A percentile compares a stretch with the other conserved stretches of the same genome.
These are phyloP conservation scores for Neolamprologus toae DNA, from an alignment of 2,113 vertebrate species.

Conservation along the genomic window DNA sequence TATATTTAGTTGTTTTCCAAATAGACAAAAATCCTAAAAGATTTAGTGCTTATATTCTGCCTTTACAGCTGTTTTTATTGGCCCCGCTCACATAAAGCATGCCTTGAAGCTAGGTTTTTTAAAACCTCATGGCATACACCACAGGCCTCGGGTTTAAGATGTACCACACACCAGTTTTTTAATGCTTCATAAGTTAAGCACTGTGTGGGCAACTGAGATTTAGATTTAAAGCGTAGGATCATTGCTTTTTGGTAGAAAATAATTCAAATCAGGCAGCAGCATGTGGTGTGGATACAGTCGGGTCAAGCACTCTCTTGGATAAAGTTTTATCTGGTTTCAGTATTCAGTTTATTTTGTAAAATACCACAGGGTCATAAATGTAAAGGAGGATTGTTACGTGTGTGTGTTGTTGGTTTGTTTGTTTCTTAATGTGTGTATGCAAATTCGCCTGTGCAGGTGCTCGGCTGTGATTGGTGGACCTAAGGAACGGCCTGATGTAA, in stretches of 20 bases:
- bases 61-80: neutral
- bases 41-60: neutral
- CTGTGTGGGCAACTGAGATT: neutral
- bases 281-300: neutral
- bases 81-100: neutral
- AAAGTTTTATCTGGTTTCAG: neutral
- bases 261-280: neutral
- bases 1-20: neutral
- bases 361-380: neutral
- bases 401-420: neutral
- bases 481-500: neutral
- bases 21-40: neutral
- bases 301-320: neutral
- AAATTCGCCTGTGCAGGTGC: accelerated
- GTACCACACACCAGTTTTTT: neutral
- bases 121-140: neutral
- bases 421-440: neutral
- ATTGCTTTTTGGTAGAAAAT: neutral
- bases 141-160: neutral
- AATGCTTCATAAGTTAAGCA: neutral
- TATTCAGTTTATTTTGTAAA: neutral
- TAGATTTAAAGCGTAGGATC: neutral
- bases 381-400: neutral
- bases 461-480: neutral
- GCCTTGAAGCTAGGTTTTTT: neutral